These are phyloP conservation scores for Talpa occidentalis DNA, from an alignment of 2,113 vertebrate genomes.

Conservation along the genomic window DNA sequence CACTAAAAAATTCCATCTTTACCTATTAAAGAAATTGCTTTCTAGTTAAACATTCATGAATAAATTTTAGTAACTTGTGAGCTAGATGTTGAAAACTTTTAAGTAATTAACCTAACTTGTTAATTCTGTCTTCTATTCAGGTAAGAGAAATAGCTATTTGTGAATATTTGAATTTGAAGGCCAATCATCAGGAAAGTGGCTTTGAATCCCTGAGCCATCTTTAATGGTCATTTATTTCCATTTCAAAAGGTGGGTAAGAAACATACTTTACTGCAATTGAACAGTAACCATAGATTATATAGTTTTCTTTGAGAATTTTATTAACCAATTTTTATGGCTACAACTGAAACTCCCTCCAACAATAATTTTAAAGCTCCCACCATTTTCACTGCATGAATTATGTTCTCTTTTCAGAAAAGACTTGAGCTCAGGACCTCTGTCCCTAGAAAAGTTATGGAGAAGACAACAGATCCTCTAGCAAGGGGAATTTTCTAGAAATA, in stretches of 20 bases:
- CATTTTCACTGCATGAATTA: background rate
- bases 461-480: background rate
- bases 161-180: conserved; percentile 26
- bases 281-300: background rate
- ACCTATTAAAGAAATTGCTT: background rate
- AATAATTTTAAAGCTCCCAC: background rate
- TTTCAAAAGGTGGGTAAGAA: background rate
- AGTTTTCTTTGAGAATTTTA: too few species aligned
- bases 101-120: conserved; percentile 11
- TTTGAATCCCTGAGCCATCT: background rate
- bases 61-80: conserved; percentile 22
- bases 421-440: background rate
- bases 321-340: conserved; percentile 15
- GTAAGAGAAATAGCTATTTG: background rate
- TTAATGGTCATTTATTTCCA: conserved; percentile 16
- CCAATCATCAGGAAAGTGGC: background rate
- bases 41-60: conserved; percentile 1
- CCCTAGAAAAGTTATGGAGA: background rate
- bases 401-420: conserved; percentile 16
- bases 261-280: background rate
- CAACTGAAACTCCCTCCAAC: background rate
- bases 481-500: background rate
- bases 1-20: background rate
- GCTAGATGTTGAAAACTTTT: background rate
- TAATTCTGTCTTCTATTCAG: conserved; percentile 15